Evolutionary conservation across 2,113 vertebrate species (phyloP), one percentile per base, ranked within the genome.

Genomic region (Channa maculata): DNA sequence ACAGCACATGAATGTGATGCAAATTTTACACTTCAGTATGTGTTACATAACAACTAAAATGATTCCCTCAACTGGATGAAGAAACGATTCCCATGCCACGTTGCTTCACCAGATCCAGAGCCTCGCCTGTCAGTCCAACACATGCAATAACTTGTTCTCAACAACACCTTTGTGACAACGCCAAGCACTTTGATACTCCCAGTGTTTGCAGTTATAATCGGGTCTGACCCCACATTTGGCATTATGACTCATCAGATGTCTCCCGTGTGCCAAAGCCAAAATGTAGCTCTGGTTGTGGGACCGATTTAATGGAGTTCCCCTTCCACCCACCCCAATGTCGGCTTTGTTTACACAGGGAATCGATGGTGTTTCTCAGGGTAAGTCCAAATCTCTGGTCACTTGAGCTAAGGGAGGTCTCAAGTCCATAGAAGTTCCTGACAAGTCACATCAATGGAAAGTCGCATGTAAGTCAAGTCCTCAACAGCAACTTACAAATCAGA

Each of bases 131-230:
- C 37, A 64, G 61, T 70, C 33, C 11, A 59, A 24, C 24, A 58
- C 89, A 67, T 48, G 86, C 62, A 71, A 14, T 13, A 67, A 76
- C 80, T 4, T 78, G 85, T 44, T 58, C 46, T 43, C 50, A 71
- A 6, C 54, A 65, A 34, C 45, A n/a, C 24, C 73, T 76, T 73
- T 48, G 54, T 62, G 53, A 39, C 24, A 36, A 14, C 50, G 82
- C 72, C 80, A 80, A 62, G 68, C 66, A 65, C 70, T 67, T 44
- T 79, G 64, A 82, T 80, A 71, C 24, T 53, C 66, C 34, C 45
- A 8, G 10, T 45, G 49, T 62, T 72, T 52, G 15, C 34, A 57
- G 33, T 52, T 33, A 37, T 65, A 49, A 7, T 36, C 45, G 41
- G 3, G 43, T 55, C 38, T 51, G 65, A 66, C 72, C 37, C 39